Conservation (phyloP, 1,140 invertebrate species). For the Drosophila kohkoa region DNA sequence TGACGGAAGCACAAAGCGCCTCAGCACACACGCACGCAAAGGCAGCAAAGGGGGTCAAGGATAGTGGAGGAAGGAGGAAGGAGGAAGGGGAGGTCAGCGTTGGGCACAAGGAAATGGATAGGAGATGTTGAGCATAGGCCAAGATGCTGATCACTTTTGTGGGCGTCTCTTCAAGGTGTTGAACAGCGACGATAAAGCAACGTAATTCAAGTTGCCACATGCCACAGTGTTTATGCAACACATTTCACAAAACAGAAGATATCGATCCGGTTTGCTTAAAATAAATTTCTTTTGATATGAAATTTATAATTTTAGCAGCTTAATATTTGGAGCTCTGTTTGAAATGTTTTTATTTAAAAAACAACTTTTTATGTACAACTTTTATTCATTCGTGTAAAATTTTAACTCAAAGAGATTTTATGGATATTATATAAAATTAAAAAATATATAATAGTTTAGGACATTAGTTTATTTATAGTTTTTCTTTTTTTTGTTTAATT, state of each 20-base stretch:
- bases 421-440: too few species aligned
- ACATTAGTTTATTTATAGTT: too few species aligned
- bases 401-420: too few species aligned
- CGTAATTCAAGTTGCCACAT: neutral
- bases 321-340: too few species aligned
- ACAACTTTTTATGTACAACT: too few species aligned
- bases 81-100: neutral
- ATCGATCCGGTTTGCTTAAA: neutral
- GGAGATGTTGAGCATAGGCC: conserved; percentile 4
- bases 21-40: conserved; percentile 1
- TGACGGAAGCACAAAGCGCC: conserved; percentile 25
- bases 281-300: too few species aligned
- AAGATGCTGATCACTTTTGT: conserved; percentile 7
- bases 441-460: too few species aligned
- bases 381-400: too few species aligned
- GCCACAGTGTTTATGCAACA: neutral
- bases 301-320: too few species aligned
- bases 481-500: too few species aligned
- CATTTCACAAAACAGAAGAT: neutral
- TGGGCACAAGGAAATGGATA: conserved; percentile 10
- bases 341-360: too few species aligned
- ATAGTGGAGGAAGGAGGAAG: neutral
- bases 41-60: conserved; percentile 7
- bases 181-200: neutral
- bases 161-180: conserved; percentile 4